Evolutionary conservation across 2,113 vertebrate genomes (phyloP), one percentile per base, ranked within the genome.

Genomic region (Clinocottus analis): DNA sequence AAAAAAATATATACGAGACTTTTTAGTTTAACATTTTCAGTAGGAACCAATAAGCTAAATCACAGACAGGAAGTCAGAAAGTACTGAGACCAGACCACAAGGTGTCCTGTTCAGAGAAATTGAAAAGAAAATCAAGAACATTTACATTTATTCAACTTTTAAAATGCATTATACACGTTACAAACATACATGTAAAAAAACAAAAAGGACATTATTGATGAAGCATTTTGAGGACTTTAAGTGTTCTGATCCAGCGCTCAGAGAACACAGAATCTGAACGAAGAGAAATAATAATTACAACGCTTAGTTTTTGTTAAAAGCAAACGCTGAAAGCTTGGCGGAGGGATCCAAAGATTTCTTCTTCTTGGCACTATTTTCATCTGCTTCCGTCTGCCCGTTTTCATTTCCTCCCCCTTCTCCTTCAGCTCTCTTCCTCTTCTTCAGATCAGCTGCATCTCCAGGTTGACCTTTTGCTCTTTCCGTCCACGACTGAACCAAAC

Each of bases 271-370:
- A 33, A 33, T 33, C 33, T 33, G 2, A 33, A 33, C 33, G 1
- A 33, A 33, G 4, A 3, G 29, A n/a, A n/a, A 31, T 31, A 5
- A 33, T 6, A 33, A 33, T 33, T 3, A 33, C 3, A 6, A 6
- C 33, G 0, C 62, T 93, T 74, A 98, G 58, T 91, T 95, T 77
- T 95, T 95, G 80, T 96, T 96, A 88, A 98, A 99, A 0, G 96
- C 97, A 88, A 99, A 99, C 0, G 95, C 93, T 2, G 97, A 95
- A n/a, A 99, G 90, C 66, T 94, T 97, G 68, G 88, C 91, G 6
- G 96, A 90, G 0, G 94, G 45, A 75, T 96, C 94, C 45, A 91
- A 66, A 23, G 93, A 49, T 66, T 95, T 97, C 19, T 93, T 82
- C 89, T 96, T 99, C 90, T 96, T 98, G 55, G 95, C 76, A 1